A percentile compares a stretch with the other conserved stretches of the same genome.
Evolutionary conservation across 53 echinoderm and acorn worm species (phyloP).

Genomic region (Zoroaster sp.): DNA sequence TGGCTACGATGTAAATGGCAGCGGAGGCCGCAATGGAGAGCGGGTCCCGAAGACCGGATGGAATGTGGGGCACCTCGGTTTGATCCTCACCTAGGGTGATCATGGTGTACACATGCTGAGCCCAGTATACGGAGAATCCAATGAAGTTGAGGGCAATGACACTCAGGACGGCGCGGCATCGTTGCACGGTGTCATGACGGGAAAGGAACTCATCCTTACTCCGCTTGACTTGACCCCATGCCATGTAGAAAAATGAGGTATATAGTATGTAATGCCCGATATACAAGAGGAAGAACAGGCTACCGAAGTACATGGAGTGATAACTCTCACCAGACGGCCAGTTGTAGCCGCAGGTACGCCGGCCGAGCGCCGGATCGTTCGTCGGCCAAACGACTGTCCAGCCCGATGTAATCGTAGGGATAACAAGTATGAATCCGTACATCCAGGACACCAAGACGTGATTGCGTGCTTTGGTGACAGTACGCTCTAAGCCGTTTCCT

Average conservation of each 20-base stretch:
- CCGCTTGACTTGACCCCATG: neutral
- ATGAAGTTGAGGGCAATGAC: slow-evolving; percentile 12
- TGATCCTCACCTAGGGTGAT: neutral
- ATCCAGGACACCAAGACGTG: slow-evolving; percentile 60
- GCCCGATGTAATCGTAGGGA: slow-evolving; percentile 36
- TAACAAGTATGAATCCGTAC: slow-evolving; percentile 23
- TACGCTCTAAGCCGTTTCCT: neutral
- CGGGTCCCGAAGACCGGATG: slow-evolving; percentile 49
- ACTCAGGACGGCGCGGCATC: slow-evolving; percentile 31
- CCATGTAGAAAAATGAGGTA: slow-evolving; percentile 32
- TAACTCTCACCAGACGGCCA: slow-evolving; percentile 75
- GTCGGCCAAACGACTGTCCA: slow-evolving; percentile 5
- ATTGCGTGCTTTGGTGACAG: slow-evolving; percentile 18
- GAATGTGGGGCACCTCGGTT: slow-evolving; percentile 55
- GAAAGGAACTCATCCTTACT: neutral
- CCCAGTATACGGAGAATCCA: slow-evolving; percentile 62
- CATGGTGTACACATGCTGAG: slow-evolving; percentile 47
- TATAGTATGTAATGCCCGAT: slow-evolving; percentile 48
- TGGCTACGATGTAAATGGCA: slow-evolving; percentile 63
- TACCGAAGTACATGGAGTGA: slow-evolving; percentile 72
- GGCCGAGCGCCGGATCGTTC: slow-evolving; percentile 5
- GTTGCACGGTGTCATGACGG: slow-evolving; percentile 30
- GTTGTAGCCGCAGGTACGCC: slow-evolving; percentile 65
- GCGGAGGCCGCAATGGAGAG: slow-evolving; percentile 57
- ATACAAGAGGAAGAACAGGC: slow-evolving; percentile 56